Conservation (phyloP, 2,113 vertebrate species). For the Amphilophus citrinellus region DNA sequence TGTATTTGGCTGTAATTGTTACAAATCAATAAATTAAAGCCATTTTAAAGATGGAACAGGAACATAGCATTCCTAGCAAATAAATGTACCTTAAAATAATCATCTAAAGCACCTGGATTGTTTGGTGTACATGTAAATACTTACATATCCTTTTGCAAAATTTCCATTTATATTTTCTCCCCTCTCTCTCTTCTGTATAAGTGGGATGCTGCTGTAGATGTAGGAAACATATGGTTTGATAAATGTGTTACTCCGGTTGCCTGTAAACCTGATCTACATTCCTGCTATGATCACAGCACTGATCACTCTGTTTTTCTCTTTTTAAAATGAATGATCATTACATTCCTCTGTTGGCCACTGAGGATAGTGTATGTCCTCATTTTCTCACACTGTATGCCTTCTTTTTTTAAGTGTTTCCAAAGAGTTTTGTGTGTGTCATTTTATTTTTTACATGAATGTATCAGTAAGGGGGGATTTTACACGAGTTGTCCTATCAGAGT, state of each 20-base stretch:
- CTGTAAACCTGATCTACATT: not conserved
- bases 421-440: constrained; percentile 9
- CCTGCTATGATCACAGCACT: constrained; percentile 12
- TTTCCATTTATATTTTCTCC: not conserved
- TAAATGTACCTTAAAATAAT: not conserved
- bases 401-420: constrained; percentile 29
- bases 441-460: constrained; percentile 55
- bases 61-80: constrained; percentile 11
- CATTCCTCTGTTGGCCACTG: not conserved
- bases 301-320: not conserved
- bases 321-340: not conserved
- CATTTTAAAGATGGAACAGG: not conserved
- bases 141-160: not conserved
- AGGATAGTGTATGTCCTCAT: not conserved
- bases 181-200: not conserved
- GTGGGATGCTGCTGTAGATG: not conserved
- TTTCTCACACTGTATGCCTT: constrained; percentile 40
- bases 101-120: not conserved
- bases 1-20: not conserved
- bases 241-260: not conserved
- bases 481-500: constrained; percentile 4
- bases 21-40: not conserved
- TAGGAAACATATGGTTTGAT: not conserved
- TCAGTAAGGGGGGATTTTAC: not conserved
- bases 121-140: not conserved